phyloP scores from a whole-genome alignment of 2,113 vertebrate genomes.

The Pomatostomus ruficeps region DNA sequence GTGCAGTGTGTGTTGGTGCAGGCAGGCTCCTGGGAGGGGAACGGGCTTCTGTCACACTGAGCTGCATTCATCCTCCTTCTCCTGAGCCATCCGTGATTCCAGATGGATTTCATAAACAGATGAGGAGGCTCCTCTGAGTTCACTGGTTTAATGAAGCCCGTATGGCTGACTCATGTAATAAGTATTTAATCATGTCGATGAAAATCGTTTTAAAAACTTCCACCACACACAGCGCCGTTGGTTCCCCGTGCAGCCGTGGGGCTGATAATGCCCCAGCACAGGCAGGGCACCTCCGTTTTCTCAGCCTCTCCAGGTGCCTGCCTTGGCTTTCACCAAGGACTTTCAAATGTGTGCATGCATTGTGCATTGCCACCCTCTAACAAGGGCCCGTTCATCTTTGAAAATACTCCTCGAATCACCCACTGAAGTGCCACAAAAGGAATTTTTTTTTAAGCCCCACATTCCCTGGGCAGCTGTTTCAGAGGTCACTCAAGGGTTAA shows the following conservation, averaged over 20 bases:
- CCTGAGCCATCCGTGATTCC: conserved; percentile 62
- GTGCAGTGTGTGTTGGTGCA: neutral
- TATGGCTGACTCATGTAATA: conserved; percentile 76
- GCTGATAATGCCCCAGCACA: neutral
- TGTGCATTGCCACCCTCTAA: neutral
- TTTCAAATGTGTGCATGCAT: accelerated
- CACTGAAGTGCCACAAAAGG: neutral
- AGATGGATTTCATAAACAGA: conserved; percentile 75
- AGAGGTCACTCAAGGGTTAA: conserved; percentile 23
- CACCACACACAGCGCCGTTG: conserved; percentile 66
- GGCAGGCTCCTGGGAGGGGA: conserved; percentile 45
- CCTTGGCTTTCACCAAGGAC: neutral
- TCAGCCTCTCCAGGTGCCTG: neutral
- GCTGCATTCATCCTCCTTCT: conserved; percentile 65
- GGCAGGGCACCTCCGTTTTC: neutral
- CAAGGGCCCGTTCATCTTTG: neutral
- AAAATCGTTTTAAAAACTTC: conserved; percentile 63
- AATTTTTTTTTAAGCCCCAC: neutral
- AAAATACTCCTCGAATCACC: neutral
- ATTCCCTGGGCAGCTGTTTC: neutral
- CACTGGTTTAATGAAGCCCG: conserved; percentile 70
- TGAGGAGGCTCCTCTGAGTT: conserved; percentile 69
- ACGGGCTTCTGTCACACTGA: conserved; percentile 60
- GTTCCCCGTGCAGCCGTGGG: neutral
- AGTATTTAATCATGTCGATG: conserved; percentile 74